phyloP scores from a whole-genome alignment of 2,888 invertebrate genomes.

The Melinopterus prodromus region DNA sequence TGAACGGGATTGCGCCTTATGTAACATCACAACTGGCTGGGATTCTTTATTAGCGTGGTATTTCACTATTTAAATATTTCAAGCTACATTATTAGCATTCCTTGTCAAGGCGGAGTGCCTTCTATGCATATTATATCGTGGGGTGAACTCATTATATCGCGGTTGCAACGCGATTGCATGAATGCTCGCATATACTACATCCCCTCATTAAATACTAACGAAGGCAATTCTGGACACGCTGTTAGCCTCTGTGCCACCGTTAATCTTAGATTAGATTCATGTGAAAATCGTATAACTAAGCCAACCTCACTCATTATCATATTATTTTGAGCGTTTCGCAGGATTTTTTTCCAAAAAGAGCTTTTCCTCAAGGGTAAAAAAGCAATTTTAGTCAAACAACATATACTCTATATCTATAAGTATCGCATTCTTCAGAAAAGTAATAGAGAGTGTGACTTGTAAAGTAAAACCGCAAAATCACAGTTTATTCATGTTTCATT shows the following conservation, averaged over 20 bases:
- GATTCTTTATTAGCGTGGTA: background rate
- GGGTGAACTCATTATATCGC: background rate
- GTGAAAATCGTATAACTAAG: background rate
- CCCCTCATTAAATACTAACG: slow-evolving; percentile 4
- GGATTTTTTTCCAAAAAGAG: no score
- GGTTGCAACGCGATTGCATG: background rate
- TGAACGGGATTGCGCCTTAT: background rate
- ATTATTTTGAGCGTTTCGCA: no score
- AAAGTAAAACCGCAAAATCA: no score
- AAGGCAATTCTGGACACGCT: background rate
- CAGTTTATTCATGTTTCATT: no score
- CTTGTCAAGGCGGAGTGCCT: background rate
- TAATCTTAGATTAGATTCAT: background rate
- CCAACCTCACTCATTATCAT: no score
- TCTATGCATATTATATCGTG: background rate
- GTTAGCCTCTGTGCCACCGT: background rate
- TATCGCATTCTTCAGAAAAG: no score
- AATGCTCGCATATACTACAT: background rate
- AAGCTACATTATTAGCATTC: background rate
- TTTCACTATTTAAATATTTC: background rate
- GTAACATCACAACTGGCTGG: background rate
- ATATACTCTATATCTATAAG: no score
- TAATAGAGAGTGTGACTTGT: no score
- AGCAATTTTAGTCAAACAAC: no score
- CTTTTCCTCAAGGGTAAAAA: no score